Percentiles rank a stretch among this genome's conserved stretches.
phyloP scores from a whole-genome alignment of 1,140 invertebrate genomes.

The Ceratina australensis region DNA sequence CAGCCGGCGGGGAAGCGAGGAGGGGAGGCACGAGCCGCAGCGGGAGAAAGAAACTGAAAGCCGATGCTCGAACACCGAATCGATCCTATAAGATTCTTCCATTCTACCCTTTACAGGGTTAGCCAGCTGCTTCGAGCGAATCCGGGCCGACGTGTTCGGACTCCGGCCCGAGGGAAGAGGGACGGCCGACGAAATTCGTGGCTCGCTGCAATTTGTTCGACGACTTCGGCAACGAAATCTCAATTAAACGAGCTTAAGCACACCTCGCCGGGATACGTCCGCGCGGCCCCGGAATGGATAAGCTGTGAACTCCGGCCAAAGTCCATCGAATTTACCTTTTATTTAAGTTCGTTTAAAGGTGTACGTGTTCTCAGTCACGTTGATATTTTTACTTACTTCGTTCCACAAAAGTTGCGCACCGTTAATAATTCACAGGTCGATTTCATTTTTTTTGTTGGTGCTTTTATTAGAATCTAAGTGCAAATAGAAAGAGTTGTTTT shows the following conservation, averaged over 20 bases:
- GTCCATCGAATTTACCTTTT: not conserved
- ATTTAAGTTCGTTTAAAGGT: not conserved
- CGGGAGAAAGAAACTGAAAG: conserved; percentile 54
- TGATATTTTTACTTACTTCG: too few relatives aligned
- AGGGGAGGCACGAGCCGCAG: not conserved
- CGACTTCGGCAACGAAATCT: conserved; percentile 46
- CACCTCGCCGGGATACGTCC: not conserved
- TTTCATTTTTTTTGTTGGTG: too few relatives aligned
- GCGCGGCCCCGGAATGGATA: not conserved
- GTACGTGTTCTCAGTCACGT: too few relatives aligned
- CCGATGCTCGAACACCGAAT: conserved; percentile 61
- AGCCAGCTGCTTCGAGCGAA: conserved; percentile 38
- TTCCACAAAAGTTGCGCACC: too few relatives aligned
- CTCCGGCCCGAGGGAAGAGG: conserved; percentile 34
- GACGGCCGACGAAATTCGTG: conserved; percentile 24
- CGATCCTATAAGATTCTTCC: conserved; percentile 59
- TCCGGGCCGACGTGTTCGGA: conserved; percentile 52
- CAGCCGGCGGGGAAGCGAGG: not conserved
- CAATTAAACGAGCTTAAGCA: conserved; percentile 41
- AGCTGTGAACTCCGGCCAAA: not conserved
- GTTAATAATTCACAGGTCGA: too few relatives aligned
- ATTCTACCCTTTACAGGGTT: conserved; percentile 55
- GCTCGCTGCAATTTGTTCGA: conserved; percentile 34
- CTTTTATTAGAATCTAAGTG: too few relatives aligned
- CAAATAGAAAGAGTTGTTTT: not conserved